These are phyloP conservation scores for Lasioglossum lativentre DNA, from an alignment of 2,888 invertebrate genomes.

Conservation along the genomic window DNA sequence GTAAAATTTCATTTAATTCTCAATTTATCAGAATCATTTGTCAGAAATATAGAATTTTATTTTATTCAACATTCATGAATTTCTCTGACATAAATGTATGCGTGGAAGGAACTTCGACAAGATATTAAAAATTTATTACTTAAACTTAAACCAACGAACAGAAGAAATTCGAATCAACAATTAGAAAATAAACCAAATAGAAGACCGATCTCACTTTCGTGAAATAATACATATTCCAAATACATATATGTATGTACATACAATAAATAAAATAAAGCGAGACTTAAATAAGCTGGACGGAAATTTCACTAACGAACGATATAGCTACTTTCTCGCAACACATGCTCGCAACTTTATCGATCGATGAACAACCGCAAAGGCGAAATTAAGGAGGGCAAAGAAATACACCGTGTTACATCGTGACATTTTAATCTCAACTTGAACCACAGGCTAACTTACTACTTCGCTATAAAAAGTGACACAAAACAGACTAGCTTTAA, in stretches of 20 bases:
- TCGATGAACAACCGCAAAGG: neutral
- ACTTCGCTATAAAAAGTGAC: slow-evolving; percentile 73
- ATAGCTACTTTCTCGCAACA: too few relatives aligned
- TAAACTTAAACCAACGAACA: too few relatives aligned
- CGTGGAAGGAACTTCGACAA: too few relatives aligned
- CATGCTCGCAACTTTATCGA: neutral
- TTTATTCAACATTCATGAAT: too few relatives aligned
- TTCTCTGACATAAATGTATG: too few relatives aligned
- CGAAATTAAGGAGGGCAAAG: slow-evolving; percentile 30
- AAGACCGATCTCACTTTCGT: neutral
- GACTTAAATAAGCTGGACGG: neutral
- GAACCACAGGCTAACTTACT: slow-evolving; percentile 71
- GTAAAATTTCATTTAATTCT: neutral
- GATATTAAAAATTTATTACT: too few relatives aligned
- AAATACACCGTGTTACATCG: slow-evolving; percentile 56
- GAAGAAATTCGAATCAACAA: too few relatives aligned
- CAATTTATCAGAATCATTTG: neutral
- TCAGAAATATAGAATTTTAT: too few relatives aligned
- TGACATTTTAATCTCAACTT: slow-evolving; percentile 72
- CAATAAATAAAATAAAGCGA: too few relatives aligned
- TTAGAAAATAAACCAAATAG: neutral
- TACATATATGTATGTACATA: too few relatives aligned
- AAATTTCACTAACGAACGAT: neutral
- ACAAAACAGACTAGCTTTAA: slow-evolving; percentile 68
- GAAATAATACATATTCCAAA: neutral